Conservation (phyloP, 2,797 vertebrate genomes). For the Pogonophryne albipinna region DNA sequence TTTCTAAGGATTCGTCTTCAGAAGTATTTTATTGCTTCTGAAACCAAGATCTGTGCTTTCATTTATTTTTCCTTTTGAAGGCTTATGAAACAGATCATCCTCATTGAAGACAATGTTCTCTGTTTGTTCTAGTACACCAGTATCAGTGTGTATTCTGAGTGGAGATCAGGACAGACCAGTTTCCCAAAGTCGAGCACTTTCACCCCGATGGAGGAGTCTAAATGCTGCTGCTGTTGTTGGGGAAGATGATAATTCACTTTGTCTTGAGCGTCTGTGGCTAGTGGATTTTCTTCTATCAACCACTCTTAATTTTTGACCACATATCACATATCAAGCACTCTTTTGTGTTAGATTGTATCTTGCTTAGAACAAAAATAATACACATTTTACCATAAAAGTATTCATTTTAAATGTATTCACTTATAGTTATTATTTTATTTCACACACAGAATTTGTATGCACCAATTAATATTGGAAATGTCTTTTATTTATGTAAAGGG, state of each 20-base stretch:
- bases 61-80: constrained; percentile 23
- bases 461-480: too few species aligned
- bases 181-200: background rate
- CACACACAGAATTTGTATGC: too few species aligned
- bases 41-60: constrained; percentile 16
- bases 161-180: background rate
- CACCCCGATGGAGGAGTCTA: background rate
- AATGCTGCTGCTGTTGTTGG: background rate
- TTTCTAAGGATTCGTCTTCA: constrained; percentile 16
- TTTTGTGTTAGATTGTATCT: too few species aligned
- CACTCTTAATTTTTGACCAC: too few species aligned
- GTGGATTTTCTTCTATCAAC: too few species aligned
- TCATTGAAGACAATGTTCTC: constrained; percentile 9
- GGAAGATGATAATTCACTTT: background rate
- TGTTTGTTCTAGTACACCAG: background rate
- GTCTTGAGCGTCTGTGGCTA: too few species aligned
- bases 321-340: too few species aligned
- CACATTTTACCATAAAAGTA: too few species aligned
- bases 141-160: background rate
- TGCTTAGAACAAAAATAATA: too few species aligned
- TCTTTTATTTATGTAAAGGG: too few species aligned
- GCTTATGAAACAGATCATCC: constrained; percentile 11
- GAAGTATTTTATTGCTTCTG: constrained; percentile 54
- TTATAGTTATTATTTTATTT: too few species aligned
- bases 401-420: too few species aligned